Percentiles rank a stretch among this genome's conserved stretches.
phyloP scores from a whole-genome alignment of 2,888 invertebrate species.

The Ypsolopha sequella region DNA sequence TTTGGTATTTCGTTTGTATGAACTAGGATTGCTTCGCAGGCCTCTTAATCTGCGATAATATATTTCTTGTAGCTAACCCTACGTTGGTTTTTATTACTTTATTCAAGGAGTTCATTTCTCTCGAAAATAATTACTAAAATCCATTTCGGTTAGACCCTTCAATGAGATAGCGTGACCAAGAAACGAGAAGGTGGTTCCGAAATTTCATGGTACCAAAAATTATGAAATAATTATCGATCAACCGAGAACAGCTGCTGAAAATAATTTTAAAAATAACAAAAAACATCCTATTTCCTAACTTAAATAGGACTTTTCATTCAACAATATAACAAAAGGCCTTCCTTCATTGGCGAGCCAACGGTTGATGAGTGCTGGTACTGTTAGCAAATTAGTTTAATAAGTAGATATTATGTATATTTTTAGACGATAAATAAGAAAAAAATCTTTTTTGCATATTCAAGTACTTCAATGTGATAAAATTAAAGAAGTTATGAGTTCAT shows the following conservation, averaged over 20 bases:
- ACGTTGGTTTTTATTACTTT: no score
- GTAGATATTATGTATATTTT: neutral
- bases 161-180: neutral
- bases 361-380: conserved; percentile 57
- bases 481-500: no score
- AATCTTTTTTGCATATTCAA: neutral
- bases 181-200: conserved; percentile 13
- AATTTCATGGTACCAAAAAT: conserved; percentile 58
- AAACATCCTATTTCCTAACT: conserved; percentile 48
- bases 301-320: conserved; percentile 70
- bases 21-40: no score
- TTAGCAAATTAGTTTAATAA: conserved; percentile 28
- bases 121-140: neutral
- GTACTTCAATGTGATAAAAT: neutral
- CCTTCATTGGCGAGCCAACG: conserved; percentile 68
- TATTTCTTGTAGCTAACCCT: no score
- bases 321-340: conserved; percentile 62
- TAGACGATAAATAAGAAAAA: neutral
- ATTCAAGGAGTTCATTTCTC: no score
- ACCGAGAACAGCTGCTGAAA: conserved; percentile 63
- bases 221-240: conserved; percentile 56
- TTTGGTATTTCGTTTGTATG: no score
- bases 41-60: no score
- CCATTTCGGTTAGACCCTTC: neutral
- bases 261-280: conserved; percentile 59